Conservation (phyloP, 2,888 invertebrate species). For the Mycalesis mineus region DNA sequence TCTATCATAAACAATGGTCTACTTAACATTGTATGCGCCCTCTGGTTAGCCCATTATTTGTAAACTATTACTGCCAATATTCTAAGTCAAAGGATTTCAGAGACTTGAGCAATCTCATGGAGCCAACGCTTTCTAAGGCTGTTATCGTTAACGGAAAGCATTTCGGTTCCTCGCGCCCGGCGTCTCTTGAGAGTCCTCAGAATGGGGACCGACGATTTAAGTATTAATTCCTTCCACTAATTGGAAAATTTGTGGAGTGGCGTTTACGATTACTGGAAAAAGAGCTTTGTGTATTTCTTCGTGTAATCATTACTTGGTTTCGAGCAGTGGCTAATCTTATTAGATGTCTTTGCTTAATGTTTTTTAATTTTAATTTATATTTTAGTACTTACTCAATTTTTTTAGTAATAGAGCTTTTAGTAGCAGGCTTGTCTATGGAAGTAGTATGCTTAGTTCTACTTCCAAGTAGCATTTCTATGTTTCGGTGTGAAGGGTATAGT, state of each 20-base stretch:
- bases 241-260: constrained; percentile 23
- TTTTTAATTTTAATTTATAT: no score
- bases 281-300: neutral
- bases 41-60: no score
- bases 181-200: constrained; percentile 25
- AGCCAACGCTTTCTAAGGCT: constrained; percentile 45
- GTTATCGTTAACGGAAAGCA: constrained; percentile 50
- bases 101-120: constrained; percentile 36
- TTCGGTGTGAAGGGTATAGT: no score
- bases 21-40: no score
- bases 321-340: neutral
- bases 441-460: no score
- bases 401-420: no score
- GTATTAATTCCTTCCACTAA: constrained; percentile 26
- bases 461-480: no score
- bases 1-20: no score
- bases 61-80: no score
- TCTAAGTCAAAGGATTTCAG: no score
- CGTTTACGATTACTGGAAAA: constrained; percentile 10
- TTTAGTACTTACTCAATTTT: neutral
- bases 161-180: constrained; percentile 34
- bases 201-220: constrained; percentile 29
- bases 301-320: neutral
- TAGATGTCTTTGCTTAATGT: neutral
- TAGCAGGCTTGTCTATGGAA: no score